phyloP scores from a whole-genome alignment of 2,113 vertebrate species.

The Ciconia boyciana region DNA sequence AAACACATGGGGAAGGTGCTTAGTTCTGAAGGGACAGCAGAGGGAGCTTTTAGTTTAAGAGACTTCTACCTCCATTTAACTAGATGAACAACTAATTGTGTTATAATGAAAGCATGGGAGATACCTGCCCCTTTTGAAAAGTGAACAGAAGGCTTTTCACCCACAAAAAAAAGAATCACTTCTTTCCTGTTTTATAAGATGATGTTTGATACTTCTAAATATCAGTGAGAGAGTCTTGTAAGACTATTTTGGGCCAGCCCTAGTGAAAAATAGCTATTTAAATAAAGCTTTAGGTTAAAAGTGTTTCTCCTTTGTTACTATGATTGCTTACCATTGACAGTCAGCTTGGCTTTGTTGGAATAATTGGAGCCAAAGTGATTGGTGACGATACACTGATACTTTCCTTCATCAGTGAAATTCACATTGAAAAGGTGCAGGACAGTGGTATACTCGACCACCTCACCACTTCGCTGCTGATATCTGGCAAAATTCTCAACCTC shows the following conservation, averaged over 20 bases:
- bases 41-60: slow-evolving; percentile 34
- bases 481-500: slow-evolving; percentile 78
- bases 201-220: background rate
- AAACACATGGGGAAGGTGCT: background rate
- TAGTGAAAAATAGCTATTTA: background rate
- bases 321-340: slow-evolving; percentile 78
- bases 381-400: slow-evolving; percentile 81
- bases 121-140: background rate
- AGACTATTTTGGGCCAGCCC: background rate
- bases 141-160: background rate
- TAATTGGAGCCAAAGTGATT: slow-evolving; percentile 85
- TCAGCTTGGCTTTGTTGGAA: slow-evolving; percentile 81
- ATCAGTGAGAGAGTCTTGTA: background rate
- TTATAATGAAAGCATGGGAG: background rate
- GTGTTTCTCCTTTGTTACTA: background rate
- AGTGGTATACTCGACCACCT: slow-evolving; percentile 76
- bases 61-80: background rate
- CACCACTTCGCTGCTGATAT: slow-evolving; percentile 67
- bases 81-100: background rate
- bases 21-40: background rate
- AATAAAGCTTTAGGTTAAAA: background rate
- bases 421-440: slow-evolving; percentile 77
- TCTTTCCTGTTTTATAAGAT: background rate
- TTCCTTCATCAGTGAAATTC: slow-evolving; percentile 84
- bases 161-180: too few relatives aligned